These are phyloP conservation scores for Taxidea taxus DNA, from an alignment of 2,113 vertebrate genomes.

Conservation along the genomic window DNA sequence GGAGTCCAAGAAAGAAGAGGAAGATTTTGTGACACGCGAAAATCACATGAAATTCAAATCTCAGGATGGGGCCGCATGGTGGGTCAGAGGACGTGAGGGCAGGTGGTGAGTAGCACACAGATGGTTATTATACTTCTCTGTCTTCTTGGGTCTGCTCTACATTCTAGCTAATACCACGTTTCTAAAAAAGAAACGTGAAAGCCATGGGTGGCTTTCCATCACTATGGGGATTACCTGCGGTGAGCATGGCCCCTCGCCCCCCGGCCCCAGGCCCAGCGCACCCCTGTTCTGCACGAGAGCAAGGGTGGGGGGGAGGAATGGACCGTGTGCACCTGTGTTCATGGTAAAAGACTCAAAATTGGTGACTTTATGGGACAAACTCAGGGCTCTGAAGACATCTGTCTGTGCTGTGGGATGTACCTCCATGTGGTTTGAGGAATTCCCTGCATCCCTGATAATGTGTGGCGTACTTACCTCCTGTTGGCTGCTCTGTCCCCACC, in stretches of 20 bases:
- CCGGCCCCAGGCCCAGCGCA: not conserved
- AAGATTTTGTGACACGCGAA: not conserved
- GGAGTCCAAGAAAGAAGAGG: not conserved
- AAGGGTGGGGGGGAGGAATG: not conserved
- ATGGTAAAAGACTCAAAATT: not conserved
- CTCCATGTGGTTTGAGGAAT: not conserved
- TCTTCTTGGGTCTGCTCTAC: not conserved
- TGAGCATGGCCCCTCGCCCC: not conserved
- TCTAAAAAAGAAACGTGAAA: not conserved
- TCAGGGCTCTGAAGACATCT: not conserved
- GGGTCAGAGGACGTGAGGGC: fast-evolving
- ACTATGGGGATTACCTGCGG: not conserved
- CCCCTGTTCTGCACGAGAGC: not conserved
- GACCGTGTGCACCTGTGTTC: not conserved
- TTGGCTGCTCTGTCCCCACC: not conserved
- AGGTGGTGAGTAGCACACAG: not conserved
- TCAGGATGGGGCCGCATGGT: not conserved
- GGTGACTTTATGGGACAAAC: not conserved
- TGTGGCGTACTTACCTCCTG: too few species aligned
- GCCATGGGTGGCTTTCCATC: not conserved
- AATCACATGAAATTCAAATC: not conserved
- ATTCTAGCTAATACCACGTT: not conserved
- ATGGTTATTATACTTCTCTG: not conserved
- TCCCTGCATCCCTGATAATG: not conserved
- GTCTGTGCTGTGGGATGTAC: not conserved